Evolutionary conservation across 2,888 invertebrate species (phyloP), one percentile per base, ranked within the genome.

Genomic region (Hypomecis atomaria): DNA sequence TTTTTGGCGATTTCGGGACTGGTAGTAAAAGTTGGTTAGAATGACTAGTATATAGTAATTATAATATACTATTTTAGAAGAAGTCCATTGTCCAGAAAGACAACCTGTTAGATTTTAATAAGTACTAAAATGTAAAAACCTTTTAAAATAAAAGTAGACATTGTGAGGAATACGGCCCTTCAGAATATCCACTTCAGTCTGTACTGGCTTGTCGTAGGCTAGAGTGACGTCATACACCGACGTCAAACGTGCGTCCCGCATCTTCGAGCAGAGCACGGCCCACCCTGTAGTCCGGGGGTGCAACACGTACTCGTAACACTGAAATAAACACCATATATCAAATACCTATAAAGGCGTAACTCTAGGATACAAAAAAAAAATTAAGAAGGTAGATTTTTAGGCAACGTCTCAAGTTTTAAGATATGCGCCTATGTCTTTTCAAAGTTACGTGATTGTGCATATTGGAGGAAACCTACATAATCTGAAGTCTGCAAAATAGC

Each of bases 201-300:
- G 96, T 0, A 97, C 96, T 10, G 94, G 94, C 69, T 94, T 94
- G 5, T 97, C 97, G 85, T 98, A 98, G 0, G 95, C 96, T n/a
- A 98, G 94, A 0, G 97, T 97, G 70, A 97, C 93, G 83, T 98
- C 98, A 84, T 97, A 97, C n/a, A 98, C 93, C 0, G 96, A 95
- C 67, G 95, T 94, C 57, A 98, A 86, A 34, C 95, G 95, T 8
- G 94, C 88, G 64, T 92, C 94, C 67, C 92, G 86, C 62, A 94
- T 82, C 34, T 94, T 89, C 66, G 94, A 89, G 36, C 94, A 94
- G 48, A 96, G 81, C 66, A 93, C 95, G 10, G 93, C 92, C 85
- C 96, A 96, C 2, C 98, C 98, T 0, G 97, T 97, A 6, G 97
- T 97, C 69, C 97, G 95, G 0, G 98, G 98, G 83, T 98, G 98